A percentile compares a stretch with the other conserved stretches of the same genome.
Conservation (phyloP, 2,113 vertebrate species). For the Desmodus rotundus region DNA sequence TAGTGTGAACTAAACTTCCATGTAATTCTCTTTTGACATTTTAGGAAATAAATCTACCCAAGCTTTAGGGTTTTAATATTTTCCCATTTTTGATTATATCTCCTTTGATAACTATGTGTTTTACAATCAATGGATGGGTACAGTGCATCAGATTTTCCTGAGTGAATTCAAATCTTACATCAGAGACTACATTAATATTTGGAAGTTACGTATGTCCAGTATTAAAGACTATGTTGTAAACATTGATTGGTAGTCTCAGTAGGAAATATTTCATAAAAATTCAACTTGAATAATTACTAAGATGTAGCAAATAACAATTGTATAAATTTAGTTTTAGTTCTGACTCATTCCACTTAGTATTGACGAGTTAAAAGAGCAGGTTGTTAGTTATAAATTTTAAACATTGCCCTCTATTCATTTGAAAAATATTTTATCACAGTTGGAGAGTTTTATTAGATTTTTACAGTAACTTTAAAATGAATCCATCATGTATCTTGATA, state of each 20-base stretch:
- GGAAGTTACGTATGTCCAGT: not conserved
- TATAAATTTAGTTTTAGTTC: not conserved
- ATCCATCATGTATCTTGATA: not conserved
- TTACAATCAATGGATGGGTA: not conserved
- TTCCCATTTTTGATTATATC: not conserved
- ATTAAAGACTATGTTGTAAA: not conserved
- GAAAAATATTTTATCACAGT: not conserved
- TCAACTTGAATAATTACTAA: not conserved
- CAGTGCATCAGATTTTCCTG: not conserved
- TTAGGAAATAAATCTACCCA: not conserved
- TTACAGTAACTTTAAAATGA: slow-evolving; percentile 4
- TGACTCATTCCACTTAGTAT: not conserved
- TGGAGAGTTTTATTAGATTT: slow-evolving; percentile 17
- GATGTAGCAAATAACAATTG: not conserved
- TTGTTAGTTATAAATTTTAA: not conserved
- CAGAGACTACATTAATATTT: not conserved
- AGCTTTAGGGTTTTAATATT: slow-evolving; percentile 13
- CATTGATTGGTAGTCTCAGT: not conserved
- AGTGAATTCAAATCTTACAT: not conserved
- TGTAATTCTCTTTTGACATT: slow-evolving; percentile 27
- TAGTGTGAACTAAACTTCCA: not conserved
- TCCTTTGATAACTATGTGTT: not conserved
- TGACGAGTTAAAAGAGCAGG: not conserved
- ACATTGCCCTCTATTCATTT: not conserved
- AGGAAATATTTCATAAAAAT: slow-evolving; percentile 16